These are phyloP conservation scores for Lucinisca nassula DNA, from an alignment of 2,888 invertebrate species.

Conservation along the genomic window DNA sequence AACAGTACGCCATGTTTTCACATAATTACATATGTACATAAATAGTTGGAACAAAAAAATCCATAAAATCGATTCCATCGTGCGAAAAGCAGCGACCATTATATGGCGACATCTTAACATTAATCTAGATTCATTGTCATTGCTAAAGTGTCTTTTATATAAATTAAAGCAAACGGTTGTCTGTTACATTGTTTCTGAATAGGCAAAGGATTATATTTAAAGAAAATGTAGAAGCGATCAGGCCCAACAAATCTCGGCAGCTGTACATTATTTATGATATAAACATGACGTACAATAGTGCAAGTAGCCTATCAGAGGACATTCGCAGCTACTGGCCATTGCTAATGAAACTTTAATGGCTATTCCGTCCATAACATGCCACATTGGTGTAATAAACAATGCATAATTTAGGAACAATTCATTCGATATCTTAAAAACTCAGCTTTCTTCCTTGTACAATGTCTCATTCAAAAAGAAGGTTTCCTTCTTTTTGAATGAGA, in stretches of 20 bases:
- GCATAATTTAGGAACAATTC: neutral
- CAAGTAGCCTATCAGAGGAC: too few relatives aligned
- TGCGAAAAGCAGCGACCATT: neutral
- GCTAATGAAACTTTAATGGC: neutral
- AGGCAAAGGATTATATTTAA: too few relatives aligned
- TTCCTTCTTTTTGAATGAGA: too few relatives aligned
- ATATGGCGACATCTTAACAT: neutral
- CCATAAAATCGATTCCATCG: neutral
- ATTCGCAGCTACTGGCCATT: neutral
- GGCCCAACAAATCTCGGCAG: too few relatives aligned
- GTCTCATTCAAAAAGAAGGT: too few relatives aligned
- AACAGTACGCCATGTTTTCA: neutral
- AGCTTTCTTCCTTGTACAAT: neutral
- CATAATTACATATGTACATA: constrained; percentile 13
- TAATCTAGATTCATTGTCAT: neutral
- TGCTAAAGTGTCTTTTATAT: too few relatives aligned
- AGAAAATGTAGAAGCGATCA: too few relatives aligned
- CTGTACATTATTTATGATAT: too few relatives aligned
- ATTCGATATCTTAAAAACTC: neutral
- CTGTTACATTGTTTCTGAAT: too few relatives aligned
- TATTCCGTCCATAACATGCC: neutral
- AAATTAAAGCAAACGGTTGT: too few relatives aligned
- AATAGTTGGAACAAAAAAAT: neutral
- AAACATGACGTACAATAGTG: too few relatives aligned
- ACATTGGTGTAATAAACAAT: neutral